Conservation (phyloP, 2,113 vertebrate genomes). For the Cygnus atratus region DNA sequence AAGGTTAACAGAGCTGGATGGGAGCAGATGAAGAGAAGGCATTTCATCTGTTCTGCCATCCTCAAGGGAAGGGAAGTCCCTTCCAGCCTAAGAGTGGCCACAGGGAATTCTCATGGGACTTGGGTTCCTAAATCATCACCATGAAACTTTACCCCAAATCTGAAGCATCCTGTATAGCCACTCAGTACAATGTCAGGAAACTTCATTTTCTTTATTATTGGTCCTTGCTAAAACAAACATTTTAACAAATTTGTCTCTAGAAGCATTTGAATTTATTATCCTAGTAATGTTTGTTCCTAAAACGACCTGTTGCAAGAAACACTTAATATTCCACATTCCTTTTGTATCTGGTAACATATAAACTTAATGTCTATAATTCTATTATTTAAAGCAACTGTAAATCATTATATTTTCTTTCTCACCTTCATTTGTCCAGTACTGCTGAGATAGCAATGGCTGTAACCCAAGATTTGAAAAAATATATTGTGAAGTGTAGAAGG, state of each 20-base stretch:
- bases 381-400: not conserved
- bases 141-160: not conserved
- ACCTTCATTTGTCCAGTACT: not conserved
- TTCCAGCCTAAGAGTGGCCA: not conserved
- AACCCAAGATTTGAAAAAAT: not conserved
- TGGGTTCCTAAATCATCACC: not conserved
- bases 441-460: not conserved
- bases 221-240: conserved; percentile 6
- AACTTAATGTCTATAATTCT: not conserved
- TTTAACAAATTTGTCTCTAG: conserved; percentile 3
- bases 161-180: not conserved
- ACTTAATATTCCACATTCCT: not conserved
- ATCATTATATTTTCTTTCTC: not conserved
- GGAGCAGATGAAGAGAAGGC: not conserved
- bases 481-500: not conserved
- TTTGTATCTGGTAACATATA: not conserved
- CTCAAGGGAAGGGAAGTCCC: not conserved
- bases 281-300: not conserved
- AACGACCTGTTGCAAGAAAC: not conserved
- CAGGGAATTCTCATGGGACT: not conserved
- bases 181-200: not conserved
- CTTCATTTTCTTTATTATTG: not conserved
- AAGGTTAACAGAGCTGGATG: not conserved
- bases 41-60: not conserved
- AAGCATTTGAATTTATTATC: not conserved